Evolutionary conservation across 2,113 vertebrate species (phyloP), one percentile per base, ranked within the genome.

Genomic region (Carassius carassius): DNA sequence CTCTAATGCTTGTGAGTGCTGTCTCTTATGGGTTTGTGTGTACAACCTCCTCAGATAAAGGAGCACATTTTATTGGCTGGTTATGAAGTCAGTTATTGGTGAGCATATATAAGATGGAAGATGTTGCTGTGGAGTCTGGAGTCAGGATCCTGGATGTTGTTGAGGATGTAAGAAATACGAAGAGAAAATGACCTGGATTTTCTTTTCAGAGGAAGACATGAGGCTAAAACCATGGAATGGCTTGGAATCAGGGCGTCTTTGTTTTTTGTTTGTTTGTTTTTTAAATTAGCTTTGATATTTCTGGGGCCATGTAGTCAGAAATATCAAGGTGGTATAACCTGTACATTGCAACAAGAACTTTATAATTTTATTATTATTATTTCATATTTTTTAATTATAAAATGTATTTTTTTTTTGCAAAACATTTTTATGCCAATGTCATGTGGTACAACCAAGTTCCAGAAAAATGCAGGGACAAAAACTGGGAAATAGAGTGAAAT

Each of bases 101-200:
- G 84, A 81, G 69, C 85, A 41, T 74, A 78, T 74, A 41, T 90
- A 87, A 82, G 82, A 88, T 88, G 44, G 84, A 47, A 77, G 41
- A 90, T 88, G 88, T 91, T 93, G 91, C 90, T 91, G 91, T 88
- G 92, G 90, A 90, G 63, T 85, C 86, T 89, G 81, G 51, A 89
- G 91, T 58, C 54, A 65, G 12, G 23, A 73, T 63, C 23, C 13
- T 56, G 10, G 14, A 63, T 13, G 3, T 17, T 35, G 21, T 1
- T 75, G 21, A 54, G n/a, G 62, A 78, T 63, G 10, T 10, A 72
- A 47, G 60, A 81, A 75, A 4, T 17, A 29, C 21, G 1, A 5
- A 35, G 54, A 49, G 32, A 41, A 3, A 13, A 41, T 41, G 35
- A 37, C 2, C 69, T 32, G 25, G 12, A 76, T 78, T 58, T 37